phyloP scores from a whole-genome alignment of 2,888 invertebrate species.

The Tachina fera region DNA sequence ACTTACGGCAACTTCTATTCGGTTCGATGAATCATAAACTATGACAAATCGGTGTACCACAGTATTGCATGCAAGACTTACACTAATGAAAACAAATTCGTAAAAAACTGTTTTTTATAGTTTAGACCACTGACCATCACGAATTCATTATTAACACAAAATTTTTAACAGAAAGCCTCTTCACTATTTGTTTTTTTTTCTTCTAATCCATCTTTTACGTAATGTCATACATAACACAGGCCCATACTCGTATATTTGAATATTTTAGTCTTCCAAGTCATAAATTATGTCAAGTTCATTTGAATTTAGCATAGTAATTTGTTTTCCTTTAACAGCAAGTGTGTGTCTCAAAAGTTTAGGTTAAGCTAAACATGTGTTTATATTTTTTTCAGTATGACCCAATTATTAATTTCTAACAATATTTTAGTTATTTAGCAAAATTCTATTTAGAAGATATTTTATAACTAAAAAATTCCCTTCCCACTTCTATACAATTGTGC shows the following conservation, averaged over 20 bases:
- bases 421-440: constrained; percentile 3
- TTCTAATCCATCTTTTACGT: neutral
- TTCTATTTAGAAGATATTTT: neutral
- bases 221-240: no score
- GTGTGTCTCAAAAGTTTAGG: neutral
- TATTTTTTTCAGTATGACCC: neutral
- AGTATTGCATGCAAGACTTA: no score
- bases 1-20: no score
- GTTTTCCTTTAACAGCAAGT: neutral
- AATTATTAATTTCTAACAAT: constrained; percentile 21
- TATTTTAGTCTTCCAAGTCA: neutral
- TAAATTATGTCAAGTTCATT: constrained; percentile 44
- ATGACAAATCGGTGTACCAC: no score
- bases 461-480: neutral
- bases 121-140: no score
- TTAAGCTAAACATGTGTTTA: neutral
- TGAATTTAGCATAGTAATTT: constrained; percentile 11
- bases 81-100: no score
- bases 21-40: no score
- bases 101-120: no score
- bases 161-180: no score
- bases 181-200: no score
- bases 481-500: neutral
- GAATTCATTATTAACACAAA: no score
- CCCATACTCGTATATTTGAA: neutral